A percentile compares a stretch with the other conserved stretches of the same genome.
Evolutionary conservation across 2,113 vertebrate genomes (phyloP).

Genomic region (Tamias sibiricus): DNA sequence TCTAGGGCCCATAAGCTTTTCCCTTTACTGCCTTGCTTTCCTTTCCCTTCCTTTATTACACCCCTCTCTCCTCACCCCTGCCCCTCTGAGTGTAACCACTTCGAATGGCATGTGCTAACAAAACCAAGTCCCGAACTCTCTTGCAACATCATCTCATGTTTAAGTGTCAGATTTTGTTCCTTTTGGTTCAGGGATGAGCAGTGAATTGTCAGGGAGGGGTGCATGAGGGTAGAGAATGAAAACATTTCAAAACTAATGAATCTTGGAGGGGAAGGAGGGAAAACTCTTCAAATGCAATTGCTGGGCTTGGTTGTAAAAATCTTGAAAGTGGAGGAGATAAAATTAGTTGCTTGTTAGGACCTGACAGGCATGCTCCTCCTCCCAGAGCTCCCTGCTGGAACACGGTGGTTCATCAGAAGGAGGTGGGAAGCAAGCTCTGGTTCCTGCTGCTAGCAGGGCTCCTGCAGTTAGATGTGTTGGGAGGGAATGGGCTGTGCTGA

Average conservation of each 20-base stretch:
- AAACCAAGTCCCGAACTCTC: neutral
- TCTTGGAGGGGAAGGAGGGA: neutral
- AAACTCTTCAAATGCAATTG: neutral
- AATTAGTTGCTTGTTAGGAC: slow-evolving; percentile 38
- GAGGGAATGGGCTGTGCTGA: neutral
- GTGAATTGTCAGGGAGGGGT: neutral
- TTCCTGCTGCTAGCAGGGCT: neutral
- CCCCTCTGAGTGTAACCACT: neutral
- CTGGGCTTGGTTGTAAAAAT: neutral
- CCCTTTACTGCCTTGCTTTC: neutral
- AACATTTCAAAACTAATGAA: neutral
- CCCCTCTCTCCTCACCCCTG: too few species aligned
- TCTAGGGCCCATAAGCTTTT: neutral
- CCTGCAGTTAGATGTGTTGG: neutral
- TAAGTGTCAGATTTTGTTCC: neutral
- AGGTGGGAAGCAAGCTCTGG: neutral
- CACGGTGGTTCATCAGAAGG: neutral
- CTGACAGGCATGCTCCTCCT: neutral
- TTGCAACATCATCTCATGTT: neutral
- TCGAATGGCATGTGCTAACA: neutral
- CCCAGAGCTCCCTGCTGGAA: neutral
- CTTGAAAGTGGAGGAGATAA: neutral
- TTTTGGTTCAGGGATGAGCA: neutral
- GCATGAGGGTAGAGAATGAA: neutral
- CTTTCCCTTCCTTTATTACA: too few species aligned